These are phyloP conservation scores for Hanleya hanleyi DNA, from an alignment of 2,888 invertebrate species.

Conservation along the genomic window DNA sequence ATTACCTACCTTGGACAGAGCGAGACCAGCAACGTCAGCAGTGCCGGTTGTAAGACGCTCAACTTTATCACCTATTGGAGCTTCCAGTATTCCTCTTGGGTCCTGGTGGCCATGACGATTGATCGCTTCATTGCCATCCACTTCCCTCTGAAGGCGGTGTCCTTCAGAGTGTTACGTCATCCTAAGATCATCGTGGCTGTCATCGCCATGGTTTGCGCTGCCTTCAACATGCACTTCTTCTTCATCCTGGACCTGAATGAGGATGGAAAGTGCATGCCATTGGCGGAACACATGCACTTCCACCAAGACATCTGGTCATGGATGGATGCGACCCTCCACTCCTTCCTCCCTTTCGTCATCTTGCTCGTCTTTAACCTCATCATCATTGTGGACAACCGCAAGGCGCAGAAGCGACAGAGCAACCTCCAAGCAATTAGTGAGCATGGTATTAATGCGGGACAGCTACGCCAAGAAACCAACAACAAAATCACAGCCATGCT, in stretches of 20 bases:
- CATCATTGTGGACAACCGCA: slow-evolving; percentile 49
- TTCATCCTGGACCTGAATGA: slow-evolving; percentile 45
- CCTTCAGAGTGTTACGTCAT: slow-evolving; percentile 45
- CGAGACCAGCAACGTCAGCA: slow-evolving; percentile 36
- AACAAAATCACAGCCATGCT: slow-evolving; percentile 52
- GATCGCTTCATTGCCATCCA: slow-evolving; percentile 59
- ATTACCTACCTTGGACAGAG: slow-evolving; percentile 41
- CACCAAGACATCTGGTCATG: slow-evolving; percentile 55
- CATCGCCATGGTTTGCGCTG: slow-evolving; percentile 34
- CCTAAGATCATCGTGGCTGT: slow-evolving; percentile 40
- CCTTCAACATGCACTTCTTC: slow-evolving; percentile 54
- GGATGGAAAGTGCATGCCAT: slow-evolving; percentile 36
- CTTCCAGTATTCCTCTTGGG: slow-evolving; percentile 57
- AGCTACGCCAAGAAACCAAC: background rate
- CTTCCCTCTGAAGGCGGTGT: slow-evolving; percentile 51
- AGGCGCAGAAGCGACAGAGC: slow-evolving; percentile 29
- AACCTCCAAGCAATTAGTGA: slow-evolving; percentile 25
- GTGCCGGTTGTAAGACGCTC: slow-evolving; percentile 29
- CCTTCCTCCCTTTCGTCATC: slow-evolving; percentile 56
- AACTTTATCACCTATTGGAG: slow-evolving; percentile 52
- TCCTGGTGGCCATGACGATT: slow-evolving; percentile 63
- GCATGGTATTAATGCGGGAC: background rate
- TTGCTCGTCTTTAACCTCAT: slow-evolving; percentile 57
- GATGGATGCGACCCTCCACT: slow-evolving; percentile 60
- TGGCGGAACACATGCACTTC: slow-evolving; percentile 44